Percentiles rank a stretch among this genome's conserved stretches.
Evolutionary conservation across 2,113 vertebrate species (phyloP).

Genomic region (Nibea coibor): DNA sequence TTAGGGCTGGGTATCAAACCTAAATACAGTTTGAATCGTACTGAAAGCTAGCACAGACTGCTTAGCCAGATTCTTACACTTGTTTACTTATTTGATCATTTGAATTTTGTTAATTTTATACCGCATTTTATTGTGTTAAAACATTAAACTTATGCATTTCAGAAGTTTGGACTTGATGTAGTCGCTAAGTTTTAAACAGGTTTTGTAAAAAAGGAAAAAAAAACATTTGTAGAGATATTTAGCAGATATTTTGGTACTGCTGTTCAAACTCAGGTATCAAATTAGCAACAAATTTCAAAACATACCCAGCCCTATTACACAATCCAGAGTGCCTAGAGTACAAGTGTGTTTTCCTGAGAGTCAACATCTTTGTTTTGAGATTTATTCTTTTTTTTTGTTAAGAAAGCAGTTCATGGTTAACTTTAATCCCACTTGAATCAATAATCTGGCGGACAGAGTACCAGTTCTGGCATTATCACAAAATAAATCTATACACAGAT

Average conservation of each 20-base stretch:
- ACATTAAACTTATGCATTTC: not conserved
- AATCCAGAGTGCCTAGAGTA: slow-evolving; percentile 26
- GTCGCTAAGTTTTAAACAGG: no score
- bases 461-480: slow-evolving; percentile 9
- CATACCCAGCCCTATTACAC: slow-evolving; percentile 42
- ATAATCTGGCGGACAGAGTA: not conserved
- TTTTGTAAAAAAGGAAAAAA: no score
- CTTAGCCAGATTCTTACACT: slow-evolving; percentile 8
- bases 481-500: slow-evolving; percentile 45
- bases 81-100: slow-evolving; percentile 50
- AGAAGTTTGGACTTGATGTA: slow-evolving; percentile 20
- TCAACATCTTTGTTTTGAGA: slow-evolving; percentile 25
- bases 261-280: slow-evolving; percentile 23
- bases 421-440: not conserved
- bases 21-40: slow-evolving; percentile 10
- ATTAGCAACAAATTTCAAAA: slow-evolving; percentile 7
- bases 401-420: slow-evolving; percentile 20
- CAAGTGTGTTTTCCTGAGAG: slow-evolving; percentile 24
- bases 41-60: not conserved
- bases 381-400: not conserved
- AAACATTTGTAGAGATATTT: not conserved
- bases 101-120: slow-evolving; percentile 60
- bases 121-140: slow-evolving; percentile 34
- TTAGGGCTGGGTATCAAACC: slow-evolving; percentile 40
- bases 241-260: slow-evolving; percentile 2